Evolutionary conservation across 2,888 invertebrate species (phyloP), one percentile per base, ranked within the genome.

Genomic region (Drosophila trichaetosa): DNA sequence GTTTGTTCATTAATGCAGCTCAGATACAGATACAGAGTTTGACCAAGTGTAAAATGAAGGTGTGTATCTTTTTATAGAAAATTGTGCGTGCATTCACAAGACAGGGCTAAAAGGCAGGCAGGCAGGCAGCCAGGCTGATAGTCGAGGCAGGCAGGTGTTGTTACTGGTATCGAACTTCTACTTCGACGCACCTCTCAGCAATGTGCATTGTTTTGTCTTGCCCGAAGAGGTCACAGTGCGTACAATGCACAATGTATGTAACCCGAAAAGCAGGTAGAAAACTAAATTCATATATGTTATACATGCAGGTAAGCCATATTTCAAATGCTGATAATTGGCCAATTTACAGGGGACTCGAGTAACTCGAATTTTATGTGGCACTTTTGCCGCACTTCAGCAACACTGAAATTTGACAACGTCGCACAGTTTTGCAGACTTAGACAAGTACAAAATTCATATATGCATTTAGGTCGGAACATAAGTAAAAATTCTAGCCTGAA

Each of bases 321-420:
- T 87, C 82, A 85, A 88, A 83, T 80, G 80, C 71, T 69, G 88
- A 84, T 90, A 90, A 91, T 90, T 90, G 91, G 91, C 90, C 89
- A 89, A 91, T 91, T 91, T 89, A 84, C 69, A 66, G 73, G 48
- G 77, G 79, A 56, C 42, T 60, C 54, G 46, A 46, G 59, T 24
- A 57, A 63, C 72, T 51, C 58, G 29, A 3, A 2, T 64, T 57
- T 31, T 4, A 2, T 57, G 29, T 31, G n/a, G 51, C 68, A 24
- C 31, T 33, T 76, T 79, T 79, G 77, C 77, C 74, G 49, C 63
- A 52, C 65, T 73, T 62, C 79, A 34, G 13, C 21, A n/a, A 3
- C 29, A 53, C 48, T 58, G 75, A 73, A 83, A 59, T 69, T 60
- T 52, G 83, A 51, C 83, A 83, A 83, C 83, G 73, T 24, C 21